Evolutionary conservation across 2,888 invertebrate genomes (phyloP).

Genomic region (Lasioglossum leucozonium): DNA sequence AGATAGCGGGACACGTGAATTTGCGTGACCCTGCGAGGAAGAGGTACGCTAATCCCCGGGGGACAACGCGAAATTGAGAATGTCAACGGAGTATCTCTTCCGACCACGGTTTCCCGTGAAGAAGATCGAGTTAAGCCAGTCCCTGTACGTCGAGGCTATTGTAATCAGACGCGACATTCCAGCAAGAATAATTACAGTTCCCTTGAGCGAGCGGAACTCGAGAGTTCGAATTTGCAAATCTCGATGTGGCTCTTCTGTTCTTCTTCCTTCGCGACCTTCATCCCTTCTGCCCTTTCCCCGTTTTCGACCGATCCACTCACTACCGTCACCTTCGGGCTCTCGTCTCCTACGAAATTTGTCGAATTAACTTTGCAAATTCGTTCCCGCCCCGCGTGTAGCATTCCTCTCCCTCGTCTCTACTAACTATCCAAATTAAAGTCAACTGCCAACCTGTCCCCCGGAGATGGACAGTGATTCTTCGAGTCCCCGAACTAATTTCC

Average conservation of each 20-base stretch:
- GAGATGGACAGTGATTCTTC: conserved; percentile 30
- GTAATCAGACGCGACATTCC: conserved; percentile 64
- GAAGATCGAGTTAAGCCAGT: conserved; percentile 54
- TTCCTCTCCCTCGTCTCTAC: background rate
- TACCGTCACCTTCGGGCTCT: background rate
- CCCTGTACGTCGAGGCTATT: conserved; percentile 48
- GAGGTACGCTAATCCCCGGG: background rate
- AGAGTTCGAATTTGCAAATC: conserved; percentile 42
- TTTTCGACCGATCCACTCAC: background rate
- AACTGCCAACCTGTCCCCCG: background rate
- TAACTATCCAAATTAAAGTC: conserved; percentile 30
- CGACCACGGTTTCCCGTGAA: conserved; percentile 20
- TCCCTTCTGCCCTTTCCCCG: background rate
- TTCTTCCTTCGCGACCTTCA: conserved; percentile 21
- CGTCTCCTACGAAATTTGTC: conserved; percentile 45
- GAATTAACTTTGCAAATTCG: conserved; percentile 61
- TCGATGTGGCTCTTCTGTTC: background rate
- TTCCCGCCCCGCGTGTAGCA: background rate
- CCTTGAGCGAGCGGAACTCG: conserved; percentile 10
- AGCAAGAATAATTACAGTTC: conserved; percentile 63
- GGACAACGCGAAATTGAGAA: conserved; percentile 30
- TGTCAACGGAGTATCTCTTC: conserved; percentile 19
- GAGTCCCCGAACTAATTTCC: conserved; percentile 31
- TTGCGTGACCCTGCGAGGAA: background rate
- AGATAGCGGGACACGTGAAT: background rate